A percentile compares a stretch with the other conserved stretches of the same genome.
Evolutionary conservation across 2,113 vertebrate species (phyloP).

Genomic region (Pseudorasbora parva): DNA sequence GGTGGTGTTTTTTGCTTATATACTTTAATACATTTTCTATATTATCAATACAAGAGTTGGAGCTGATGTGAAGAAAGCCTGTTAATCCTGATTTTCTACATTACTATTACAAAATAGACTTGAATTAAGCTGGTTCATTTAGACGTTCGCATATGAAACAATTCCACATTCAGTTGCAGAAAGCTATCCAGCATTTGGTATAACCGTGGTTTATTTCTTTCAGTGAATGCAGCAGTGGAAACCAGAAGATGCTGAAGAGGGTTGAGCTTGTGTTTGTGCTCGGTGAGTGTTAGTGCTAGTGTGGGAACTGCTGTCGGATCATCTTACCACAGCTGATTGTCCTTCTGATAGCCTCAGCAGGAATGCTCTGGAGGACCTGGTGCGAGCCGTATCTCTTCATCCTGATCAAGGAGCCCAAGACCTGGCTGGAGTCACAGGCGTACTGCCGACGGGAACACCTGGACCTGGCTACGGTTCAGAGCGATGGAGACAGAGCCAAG

Average conservation of each 20-base stretch:
- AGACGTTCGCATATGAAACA: neutral
- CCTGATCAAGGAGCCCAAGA: neutral
- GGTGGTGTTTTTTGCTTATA: neutral
- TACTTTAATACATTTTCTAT: neutral
- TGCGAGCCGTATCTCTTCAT: neutral
- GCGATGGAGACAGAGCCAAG: neutral
- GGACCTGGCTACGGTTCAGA: constrained; percentile 20
- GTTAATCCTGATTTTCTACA: too few species aligned
- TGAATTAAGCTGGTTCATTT: too few species aligned
- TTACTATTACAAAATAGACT: neutral
- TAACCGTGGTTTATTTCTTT: neutral
- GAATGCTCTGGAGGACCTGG: neutral
- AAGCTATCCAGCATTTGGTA: neutral
- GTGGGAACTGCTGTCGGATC: too few species aligned
- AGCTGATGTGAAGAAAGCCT: too few species aligned
- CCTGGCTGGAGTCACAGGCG: neutral
- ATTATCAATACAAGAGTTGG: neutral
- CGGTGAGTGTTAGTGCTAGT: neutral
- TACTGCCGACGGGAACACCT: neutral
- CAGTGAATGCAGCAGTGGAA: neutral
- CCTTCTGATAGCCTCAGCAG: neutral
- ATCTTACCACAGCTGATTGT: neutral
- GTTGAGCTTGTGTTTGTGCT: neutral
- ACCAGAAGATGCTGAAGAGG: neutral
- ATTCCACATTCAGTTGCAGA: neutral